A percentile compares a stretch with the other conserved stretches of the same genome.
These are phyloP conservation scores for Sparus aurata DNA, from an alignment of 2,797 vertebrate genomes.

Conservation along the genomic window DNA sequence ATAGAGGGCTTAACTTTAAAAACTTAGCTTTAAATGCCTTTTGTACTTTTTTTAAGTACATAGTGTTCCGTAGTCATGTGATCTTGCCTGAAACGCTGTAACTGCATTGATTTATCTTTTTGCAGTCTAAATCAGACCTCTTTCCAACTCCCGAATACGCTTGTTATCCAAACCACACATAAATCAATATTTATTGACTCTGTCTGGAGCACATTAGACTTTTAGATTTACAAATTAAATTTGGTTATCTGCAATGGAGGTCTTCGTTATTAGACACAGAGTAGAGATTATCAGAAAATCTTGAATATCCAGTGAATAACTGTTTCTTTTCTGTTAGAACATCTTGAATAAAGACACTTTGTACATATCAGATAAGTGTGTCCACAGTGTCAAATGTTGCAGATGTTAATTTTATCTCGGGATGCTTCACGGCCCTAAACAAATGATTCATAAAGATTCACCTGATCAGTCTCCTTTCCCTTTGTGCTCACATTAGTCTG, in stretches of 20 bases:
- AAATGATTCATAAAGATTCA: not conserved
- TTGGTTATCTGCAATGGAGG: not conserved
- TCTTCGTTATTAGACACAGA: not conserved
- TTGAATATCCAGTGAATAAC: not conserved
- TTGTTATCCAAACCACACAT: conserved; percentile 23
- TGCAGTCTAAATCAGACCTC: not conserved
- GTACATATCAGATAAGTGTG: not conserved
- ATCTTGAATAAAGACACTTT: not conserved
- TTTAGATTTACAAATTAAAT: conserved; percentile 1
- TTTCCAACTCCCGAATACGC: not conserved
- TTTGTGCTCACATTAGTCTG: not conserved
- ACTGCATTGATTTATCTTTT: conserved; percentile 21
- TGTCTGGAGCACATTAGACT: conserved; percentile 10
- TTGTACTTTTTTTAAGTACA: not conserved
- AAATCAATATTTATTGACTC: conserved; percentile 29
- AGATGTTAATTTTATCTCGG: not conserved
- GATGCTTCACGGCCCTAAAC: conserved; percentile 6
- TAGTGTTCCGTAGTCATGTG: not conserved
- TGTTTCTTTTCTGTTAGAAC: not conserved
- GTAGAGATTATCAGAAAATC: not conserved
- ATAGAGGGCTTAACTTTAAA: not conserved
- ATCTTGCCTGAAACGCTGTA: not conserved
- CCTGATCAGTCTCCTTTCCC: conserved; percentile 13
- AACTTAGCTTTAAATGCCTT: not conserved
- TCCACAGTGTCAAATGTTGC: not conserved